Conservation (phyloP, 2,888 invertebrate genomes). For the Pristionchus exspectatus region DNA sequence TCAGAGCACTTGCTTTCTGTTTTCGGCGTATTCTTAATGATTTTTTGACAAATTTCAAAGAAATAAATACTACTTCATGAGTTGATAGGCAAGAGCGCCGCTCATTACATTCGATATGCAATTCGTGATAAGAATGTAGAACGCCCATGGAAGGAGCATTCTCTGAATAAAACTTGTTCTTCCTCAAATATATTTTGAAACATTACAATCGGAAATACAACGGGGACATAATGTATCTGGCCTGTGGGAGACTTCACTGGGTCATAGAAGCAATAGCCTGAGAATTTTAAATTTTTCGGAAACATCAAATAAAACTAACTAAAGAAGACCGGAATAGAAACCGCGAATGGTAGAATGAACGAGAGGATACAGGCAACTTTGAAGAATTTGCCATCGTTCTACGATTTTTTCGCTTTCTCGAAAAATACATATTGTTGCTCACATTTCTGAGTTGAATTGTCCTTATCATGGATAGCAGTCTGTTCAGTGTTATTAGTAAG, state of each 20-base stretch:
- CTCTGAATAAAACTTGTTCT: not conserved
- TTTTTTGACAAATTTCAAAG: not conserved
- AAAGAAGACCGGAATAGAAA: not conserved
- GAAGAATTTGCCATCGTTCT: not conserved
- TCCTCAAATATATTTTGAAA: not conserved
- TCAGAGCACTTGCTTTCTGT: not conserved
- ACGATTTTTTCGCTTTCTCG: not conserved
- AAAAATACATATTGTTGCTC: not conserved
- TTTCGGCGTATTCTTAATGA: not conserved
- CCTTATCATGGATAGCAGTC: not conserved
- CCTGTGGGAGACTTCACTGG: not conserved
- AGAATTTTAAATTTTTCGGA: not conserved
- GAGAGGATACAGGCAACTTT: not conserved
- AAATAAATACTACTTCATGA: conserved; percentile 5
- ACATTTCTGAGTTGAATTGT: not conserved
- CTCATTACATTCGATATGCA: not conserved
- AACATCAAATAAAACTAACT: not conserved
- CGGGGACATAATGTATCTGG: not conserved
- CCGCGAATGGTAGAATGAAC: not conserved
- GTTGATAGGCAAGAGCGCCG: not conserved
- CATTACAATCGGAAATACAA: not conserved
- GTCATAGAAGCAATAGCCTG: conserved; percentile 1
- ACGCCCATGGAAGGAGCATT: not conserved
- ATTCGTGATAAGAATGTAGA: not conserved
- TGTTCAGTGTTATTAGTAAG: not conserved